These are phyloP conservation scores for Apis laboriosa DNA, from an alignment of 1,140 invertebrate species.

Conservation along the genomic window DNA sequence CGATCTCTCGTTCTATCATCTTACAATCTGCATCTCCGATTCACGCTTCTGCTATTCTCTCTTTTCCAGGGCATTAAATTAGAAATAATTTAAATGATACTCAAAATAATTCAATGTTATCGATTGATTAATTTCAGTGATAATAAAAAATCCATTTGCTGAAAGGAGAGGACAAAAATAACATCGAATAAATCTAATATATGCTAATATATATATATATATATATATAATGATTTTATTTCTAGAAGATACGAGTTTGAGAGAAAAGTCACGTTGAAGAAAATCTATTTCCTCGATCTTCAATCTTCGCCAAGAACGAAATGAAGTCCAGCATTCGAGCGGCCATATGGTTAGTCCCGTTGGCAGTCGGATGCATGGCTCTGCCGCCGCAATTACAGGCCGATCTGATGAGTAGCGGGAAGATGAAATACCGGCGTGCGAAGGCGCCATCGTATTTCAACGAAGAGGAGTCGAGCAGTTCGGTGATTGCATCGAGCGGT, in stretches of 20 bases:
- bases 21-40: not conserved
- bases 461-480: slow-evolving; percentile 27
- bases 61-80: too few relatives aligned
- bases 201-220: too few relatives aligned
- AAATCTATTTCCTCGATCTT: too few relatives aligned
- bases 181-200: too few relatives aligned
- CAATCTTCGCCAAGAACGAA: not conserved
- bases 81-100: too few relatives aligned
- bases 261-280: not conserved
- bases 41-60: not conserved
- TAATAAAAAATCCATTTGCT: too few relatives aligned
- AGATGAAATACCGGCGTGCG: slow-evolving; percentile 64
- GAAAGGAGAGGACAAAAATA: too few relatives aligned
- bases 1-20: not conserved
- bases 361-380: slow-evolving; percentile 57
- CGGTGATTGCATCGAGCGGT: slow-evolving; percentile 53
- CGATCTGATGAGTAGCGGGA: slow-evolving; percentile 36
- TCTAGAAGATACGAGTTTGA: not conserved
- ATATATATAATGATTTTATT: too few relatives aligned
- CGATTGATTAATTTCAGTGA: too few relatives aligned
- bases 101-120: too few relatives aligned
- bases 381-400: slow-evolving; percentile 50
- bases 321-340: slow-evolving; percentile 59
- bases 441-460: slow-evolving; percentile 55
- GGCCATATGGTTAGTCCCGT: slow-evolving; percentile 37